These are phyloP conservation scores for Aphelinus certus DNA, from an alignment of 1,140 invertebrate species.

Conservation along the genomic window DNA sequence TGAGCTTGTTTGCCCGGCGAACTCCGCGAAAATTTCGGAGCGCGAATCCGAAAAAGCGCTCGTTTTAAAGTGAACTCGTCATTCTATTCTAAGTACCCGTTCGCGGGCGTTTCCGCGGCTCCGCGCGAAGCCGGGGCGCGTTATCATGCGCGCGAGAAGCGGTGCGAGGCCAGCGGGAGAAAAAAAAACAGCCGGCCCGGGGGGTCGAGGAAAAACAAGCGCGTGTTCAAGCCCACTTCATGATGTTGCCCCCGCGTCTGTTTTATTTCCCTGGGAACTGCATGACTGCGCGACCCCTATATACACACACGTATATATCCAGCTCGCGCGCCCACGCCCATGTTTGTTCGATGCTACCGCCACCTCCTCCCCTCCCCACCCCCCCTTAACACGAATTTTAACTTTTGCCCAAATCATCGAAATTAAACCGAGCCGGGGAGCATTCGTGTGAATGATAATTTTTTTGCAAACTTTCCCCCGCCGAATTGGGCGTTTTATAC, in stretches of 20 bases:
- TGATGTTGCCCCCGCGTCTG: slow-evolving; percentile 6
- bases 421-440: too few species aligned
- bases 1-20: slow-evolving; percentile 32
- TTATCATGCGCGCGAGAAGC: slow-evolving; percentile 21
- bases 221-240: slow-evolving; percentile 17
- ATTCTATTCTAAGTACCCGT: slow-evolving; percentile 26
- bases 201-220: too few species aligned
- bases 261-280: slow-evolving; percentile 3
- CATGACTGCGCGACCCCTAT: too few species aligned
- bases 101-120: too few species aligned
- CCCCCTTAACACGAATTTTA: too few species aligned
- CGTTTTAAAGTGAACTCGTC: slow-evolving; percentile 32
- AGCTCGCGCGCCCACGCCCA: too few species aligned
- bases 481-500: background rate
- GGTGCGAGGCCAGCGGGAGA: background rate
- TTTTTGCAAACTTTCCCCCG: background rate
- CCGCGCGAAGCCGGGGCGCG: background rate
- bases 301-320: too few species aligned
- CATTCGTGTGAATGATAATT: too few species aligned
- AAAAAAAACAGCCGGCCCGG: slow-evolving; percentile 8
- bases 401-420: too few species aligned
- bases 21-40: too few species aligned
- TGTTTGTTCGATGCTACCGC: too few species aligned
- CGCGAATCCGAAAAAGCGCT: slow-evolving; percentile 28
- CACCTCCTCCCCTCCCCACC: too few species aligned